These are phyloP conservation scores for Prosopocoilus inquinatus DNA, from an alignment of 2,888 invertebrate species.

Conservation along the genomic window DNA sequence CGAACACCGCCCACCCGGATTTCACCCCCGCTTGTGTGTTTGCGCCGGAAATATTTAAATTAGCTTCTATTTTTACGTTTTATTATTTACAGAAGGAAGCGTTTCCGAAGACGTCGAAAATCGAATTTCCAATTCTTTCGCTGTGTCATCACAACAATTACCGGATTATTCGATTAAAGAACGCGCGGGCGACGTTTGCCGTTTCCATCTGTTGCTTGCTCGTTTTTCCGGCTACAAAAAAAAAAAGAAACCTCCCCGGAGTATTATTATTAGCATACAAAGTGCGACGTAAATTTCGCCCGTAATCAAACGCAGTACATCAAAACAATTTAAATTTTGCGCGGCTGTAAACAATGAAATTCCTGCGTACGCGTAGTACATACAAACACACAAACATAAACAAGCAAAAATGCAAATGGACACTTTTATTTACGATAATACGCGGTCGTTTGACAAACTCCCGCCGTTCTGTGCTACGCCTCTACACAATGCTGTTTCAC, in stretches of 20 bases:
- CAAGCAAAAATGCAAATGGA: constrained; percentile 10
- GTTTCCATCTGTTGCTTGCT: neutral
- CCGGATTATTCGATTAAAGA: no score
- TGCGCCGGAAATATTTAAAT: neutral
- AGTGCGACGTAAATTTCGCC: constrained; percentile 15
- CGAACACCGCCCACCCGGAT: no score
- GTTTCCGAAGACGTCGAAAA: no score
- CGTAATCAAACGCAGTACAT: constrained; percentile 14
- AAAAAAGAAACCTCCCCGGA: neutral
- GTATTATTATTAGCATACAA: constrained; percentile 16
- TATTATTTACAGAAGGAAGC: no score
- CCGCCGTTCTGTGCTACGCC: constrained; percentile 4
- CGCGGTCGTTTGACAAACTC: constrained; percentile 3
- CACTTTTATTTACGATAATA: constrained; percentile 19
- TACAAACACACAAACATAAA: constrained; percentile 3
- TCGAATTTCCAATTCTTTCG: no score
- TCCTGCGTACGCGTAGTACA: constrained; percentile 1
- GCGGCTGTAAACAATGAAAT: neutral
- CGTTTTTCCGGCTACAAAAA: neutral
- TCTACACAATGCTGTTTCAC: constrained; percentile 13
- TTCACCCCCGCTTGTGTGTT: no score
- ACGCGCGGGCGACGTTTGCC: no score
- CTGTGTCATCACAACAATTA: no score
- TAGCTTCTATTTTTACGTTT: no score
- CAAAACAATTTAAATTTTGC: constrained; percentile 8